A percentile compares a stretch with the other conserved stretches of the same genome.
Conservation (phyloP, 1,140 invertebrate genomes). For the Drosophila kikkawai region DNA sequence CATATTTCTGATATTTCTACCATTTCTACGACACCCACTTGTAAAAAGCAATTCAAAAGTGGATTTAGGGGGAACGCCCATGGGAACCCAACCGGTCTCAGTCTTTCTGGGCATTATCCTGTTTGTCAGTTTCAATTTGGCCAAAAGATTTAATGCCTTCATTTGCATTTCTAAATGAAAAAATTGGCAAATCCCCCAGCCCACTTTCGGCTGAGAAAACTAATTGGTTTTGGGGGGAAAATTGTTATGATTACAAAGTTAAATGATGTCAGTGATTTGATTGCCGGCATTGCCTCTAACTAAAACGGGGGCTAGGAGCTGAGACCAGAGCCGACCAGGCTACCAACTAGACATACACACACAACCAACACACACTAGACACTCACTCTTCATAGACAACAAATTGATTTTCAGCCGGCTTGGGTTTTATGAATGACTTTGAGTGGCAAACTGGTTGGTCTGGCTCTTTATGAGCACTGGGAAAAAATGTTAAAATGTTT, state of each 20-base stretch:
- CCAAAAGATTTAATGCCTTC: slow-evolving; percentile 76
- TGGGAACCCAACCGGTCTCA: slow-evolving; percentile 44
- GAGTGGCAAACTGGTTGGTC: slow-evolving; percentile 66
- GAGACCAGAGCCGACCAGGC: slow-evolving; percentile 7
- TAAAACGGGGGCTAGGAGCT: slow-evolving; percentile 44
- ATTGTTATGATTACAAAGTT: slow-evolving; percentile 83
- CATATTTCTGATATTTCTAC: slow-evolving; percentile 12
- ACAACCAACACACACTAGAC: slow-evolving; percentile 22
- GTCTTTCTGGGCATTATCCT: slow-evolving; percentile 61
- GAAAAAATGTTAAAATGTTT: background rate
- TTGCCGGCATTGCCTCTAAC: slow-evolving; percentile 57
- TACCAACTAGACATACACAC: slow-evolving; percentile 23
- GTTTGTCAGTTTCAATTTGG: slow-evolving; percentile 78
- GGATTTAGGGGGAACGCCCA: slow-evolving; percentile 27
- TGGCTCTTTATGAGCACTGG: slow-evolving; percentile 10
- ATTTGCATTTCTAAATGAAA: slow-evolving; percentile 81
- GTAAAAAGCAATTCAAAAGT: slow-evolving; percentile 46
- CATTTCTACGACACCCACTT: slow-evolving; percentile 43
- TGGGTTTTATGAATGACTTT: slow-evolving; percentile 73
- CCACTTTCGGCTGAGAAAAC: slow-evolving; percentile 58
- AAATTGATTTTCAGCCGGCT: slow-evolving; percentile 60
- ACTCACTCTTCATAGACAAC: slow-evolving; percentile 34
- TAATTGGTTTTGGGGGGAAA: slow-evolving; percentile 75
- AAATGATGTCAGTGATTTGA: slow-evolving; percentile 79
- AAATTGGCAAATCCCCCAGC: slow-evolving; percentile 51